Evolutionary conservation across 2,113 vertebrate species (phyloP), one percentile per base, ranked within the genome.

Genomic region (Pao palembangensis): DNA sequence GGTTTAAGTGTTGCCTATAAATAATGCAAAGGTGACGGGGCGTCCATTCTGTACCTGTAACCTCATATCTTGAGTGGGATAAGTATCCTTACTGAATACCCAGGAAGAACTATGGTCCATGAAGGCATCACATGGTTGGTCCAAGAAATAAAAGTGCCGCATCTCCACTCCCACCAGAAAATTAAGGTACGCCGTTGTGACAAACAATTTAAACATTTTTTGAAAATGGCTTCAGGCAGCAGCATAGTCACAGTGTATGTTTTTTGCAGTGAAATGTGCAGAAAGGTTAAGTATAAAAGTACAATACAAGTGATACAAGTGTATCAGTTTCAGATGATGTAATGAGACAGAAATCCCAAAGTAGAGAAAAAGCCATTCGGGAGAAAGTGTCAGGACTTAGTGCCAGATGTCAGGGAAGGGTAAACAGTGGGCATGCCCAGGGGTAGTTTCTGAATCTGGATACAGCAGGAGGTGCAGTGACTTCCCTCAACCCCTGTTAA

Each of bases 1-100:
- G 77, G 78, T 54, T 67, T 3, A 67, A 82, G 78, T 76, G 66
- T 64, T 61, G 76, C 64, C 58, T 21, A 85, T 89, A 70, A 85
- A 88, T 90, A 87, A 89, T 86, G 78, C 57, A 89, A 55, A 74
- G 58, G 77, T 78, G 65, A 78, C 77, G 67, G 61, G 42, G 72
- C 68, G 81, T 86, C 61, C 64, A 72, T 75, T 66, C 69, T 70
- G 62, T 61, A 63, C 54, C 18, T 3, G 14, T 76, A 71, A 75
- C 64, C 41, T 77, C 34, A 38, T 66, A 42, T 50, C 56, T 62
- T 78, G 57, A 41, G 61, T 71, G 47, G 14, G 43, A 17, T 44
- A 44, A 47, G 67, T 64, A 64, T 71, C 55, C 56, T 41, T 42
- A 25, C 47, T 70, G 47, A 79, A 77, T 53, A 55, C 55, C 20